phyloP scores from a whole-genome alignment of 1,140 invertebrate genomes.

The Bombus sibiricus region DNA sequence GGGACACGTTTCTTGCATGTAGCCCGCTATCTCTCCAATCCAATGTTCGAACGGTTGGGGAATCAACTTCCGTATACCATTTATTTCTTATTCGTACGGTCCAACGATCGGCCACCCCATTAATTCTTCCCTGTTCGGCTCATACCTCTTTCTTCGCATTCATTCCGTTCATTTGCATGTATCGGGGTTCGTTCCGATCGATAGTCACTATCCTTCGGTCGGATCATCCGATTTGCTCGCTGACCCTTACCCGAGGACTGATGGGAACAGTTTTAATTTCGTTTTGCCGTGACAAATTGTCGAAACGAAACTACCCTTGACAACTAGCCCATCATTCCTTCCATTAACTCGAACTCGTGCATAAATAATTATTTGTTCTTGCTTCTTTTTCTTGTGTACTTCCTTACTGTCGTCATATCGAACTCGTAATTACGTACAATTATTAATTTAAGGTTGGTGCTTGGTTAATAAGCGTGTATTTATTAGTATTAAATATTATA shows the following conservation, averaged over 20 bases:
- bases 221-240: conserved; percentile 30
- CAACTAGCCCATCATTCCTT: not conserved
- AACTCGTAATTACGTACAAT: not conserved
- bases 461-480: not conserved
- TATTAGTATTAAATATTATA: too few relatives aligned
- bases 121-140: conserved; percentile 12
- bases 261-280: conserved; percentile 35
- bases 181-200: not conserved
- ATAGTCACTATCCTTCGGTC: not conserved
- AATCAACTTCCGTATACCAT: conserved; percentile 20
- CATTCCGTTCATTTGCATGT: conserved; percentile 37
- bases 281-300: not conserved
- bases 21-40: not conserved
- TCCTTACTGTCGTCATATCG: not conserved
- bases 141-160: not conserved
- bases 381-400: too few relatives aligned
- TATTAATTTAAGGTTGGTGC: not conserved
- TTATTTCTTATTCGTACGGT: conserved; percentile 42
- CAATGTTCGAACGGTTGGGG: conserved; percentile 4
- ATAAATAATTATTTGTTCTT: not conserved
- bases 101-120: not conserved
- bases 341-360: too few relatives aligned
- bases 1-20: not conserved
- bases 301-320: too few relatives aligned
- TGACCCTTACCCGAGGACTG: not conserved